Evolutionary conservation across 2,797 vertebrate genomes (phyloP).

Genomic region (Menidia menidia): DNA sequence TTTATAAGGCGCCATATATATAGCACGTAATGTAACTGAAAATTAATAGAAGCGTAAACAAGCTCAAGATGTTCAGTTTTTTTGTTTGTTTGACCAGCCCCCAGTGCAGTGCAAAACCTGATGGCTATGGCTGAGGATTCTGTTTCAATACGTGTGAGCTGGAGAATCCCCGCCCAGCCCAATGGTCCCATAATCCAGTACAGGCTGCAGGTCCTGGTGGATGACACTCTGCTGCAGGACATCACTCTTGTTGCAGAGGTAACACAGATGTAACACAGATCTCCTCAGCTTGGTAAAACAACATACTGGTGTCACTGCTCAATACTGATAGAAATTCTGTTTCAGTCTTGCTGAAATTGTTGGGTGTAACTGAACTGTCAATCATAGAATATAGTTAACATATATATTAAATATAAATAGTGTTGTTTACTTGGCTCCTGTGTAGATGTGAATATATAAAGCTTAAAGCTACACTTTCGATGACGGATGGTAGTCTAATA

Average conservation of each 20-base stretch:
- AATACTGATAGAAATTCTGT: background rate
- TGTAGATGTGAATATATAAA: background rate
- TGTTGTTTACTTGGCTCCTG: background rate
- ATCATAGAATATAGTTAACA: background rate
- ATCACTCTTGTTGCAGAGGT: conserved; percentile 86
- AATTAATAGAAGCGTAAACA: background rate
- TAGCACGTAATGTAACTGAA: too few relatives aligned
- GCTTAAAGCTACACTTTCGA: background rate
- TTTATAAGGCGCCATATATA: too few relatives aligned
- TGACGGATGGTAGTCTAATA: background rate
- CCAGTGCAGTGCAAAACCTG: conserved; percentile 89
- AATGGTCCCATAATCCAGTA: conserved; percentile 94
- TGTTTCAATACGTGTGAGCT: conserved; percentile 88
- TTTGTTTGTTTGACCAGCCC: conserved; percentile 79
- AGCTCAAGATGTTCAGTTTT: background rate
- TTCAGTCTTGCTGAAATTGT: background rate
- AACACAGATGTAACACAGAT: conserved; percentile 60
- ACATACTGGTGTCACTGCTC: background rate
- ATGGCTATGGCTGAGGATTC: conserved; percentile 87
- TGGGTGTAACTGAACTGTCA: background rate
- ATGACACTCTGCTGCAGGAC: conserved; percentile 84
- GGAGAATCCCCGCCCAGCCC: conserved; percentile 89
- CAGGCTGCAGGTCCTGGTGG: conserved; percentile 84
- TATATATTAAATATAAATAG: background rate
- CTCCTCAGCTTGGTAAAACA: background rate